Percentiles rank a stretch among this genome's conserved stretches.
These are phyloP conservation scores for Melopsittacus undulatus DNA, from an alignment of 2,797 vertebrate genomes.

Conservation along the genomic window DNA sequence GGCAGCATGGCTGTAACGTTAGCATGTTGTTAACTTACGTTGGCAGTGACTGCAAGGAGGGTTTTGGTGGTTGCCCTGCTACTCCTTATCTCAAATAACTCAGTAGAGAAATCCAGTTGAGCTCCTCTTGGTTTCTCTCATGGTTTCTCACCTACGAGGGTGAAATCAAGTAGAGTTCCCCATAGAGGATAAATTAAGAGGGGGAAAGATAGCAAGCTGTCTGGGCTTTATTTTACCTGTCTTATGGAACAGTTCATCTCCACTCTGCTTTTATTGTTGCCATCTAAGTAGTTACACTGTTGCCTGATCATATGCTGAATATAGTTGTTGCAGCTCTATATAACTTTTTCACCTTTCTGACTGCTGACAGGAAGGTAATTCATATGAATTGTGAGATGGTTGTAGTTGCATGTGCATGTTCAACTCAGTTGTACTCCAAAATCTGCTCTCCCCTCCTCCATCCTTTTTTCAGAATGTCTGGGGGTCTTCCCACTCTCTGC, in stretches of 20 bases:
- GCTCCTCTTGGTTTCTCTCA: background rate
- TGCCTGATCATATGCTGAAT: background rate
- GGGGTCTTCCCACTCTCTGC: background rate
- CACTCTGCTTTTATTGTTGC: background rate
- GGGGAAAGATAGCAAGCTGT: background rate
- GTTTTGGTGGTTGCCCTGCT: background rate
- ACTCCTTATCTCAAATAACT: background rate
- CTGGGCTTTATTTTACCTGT: background rate
- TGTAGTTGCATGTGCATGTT: background rate
- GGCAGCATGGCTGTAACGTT: background rate
- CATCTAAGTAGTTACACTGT: background rate
- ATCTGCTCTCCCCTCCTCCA: background rate
- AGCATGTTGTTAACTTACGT: accelerated
- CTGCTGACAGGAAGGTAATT: background rate
- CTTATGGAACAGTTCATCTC: background rate
- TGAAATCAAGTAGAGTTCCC: background rate
- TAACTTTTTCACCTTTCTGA: background rate
- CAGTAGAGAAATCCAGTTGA: background rate
- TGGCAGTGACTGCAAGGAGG: background rate
- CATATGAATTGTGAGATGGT: background rate
- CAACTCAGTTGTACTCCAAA: background rate
- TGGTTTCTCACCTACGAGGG: background rate
- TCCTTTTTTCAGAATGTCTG: background rate
- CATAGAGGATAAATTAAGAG: background rate
- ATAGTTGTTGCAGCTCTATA: background rate